Conservation (phyloP, 2,797 vertebrate species). For the Lophius americanus region DNA sequence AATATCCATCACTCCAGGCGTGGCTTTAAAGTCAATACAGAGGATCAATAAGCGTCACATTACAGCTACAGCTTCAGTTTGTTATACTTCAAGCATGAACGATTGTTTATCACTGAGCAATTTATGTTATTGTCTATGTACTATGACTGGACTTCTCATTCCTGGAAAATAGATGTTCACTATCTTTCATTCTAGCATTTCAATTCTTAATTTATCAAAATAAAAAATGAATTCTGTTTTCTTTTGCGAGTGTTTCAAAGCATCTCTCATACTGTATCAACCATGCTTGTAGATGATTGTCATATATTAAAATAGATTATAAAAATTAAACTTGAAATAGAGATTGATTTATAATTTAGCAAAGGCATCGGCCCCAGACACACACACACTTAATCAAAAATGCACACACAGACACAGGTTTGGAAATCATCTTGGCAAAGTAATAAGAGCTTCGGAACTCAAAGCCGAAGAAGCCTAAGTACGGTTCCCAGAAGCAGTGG, state of each 20-base stretch:
- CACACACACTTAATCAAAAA: neutral
- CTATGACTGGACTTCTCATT: neutral
- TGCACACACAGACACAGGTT: neutral
- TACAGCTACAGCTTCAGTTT: slow-evolving; percentile 24
- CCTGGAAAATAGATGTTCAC: too few species aligned
- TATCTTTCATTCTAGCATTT: too few species aligned
- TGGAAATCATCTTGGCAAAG: neutral
- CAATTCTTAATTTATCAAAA: too few species aligned
- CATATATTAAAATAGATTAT: too few species aligned
- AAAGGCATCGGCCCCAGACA: neutral
- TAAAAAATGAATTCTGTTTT: too few species aligned
- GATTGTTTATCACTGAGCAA: neutral
- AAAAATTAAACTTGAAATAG: too few species aligned
- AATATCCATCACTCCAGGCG: slow-evolving; percentile 53
- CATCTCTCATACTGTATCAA: too few species aligned
- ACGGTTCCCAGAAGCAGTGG: slow-evolving; percentile 14
- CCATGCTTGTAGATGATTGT: too few species aligned
- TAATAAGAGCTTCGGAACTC: slow-evolving; percentile 1
- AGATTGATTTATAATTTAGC: too few species aligned
- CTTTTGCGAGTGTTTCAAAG: too few species aligned
- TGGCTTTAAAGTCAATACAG: slow-evolving; percentile 52
- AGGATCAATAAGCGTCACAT: slow-evolving; percentile 55
- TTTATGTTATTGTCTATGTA: neutral
- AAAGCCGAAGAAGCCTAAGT: slow-evolving; percentile 11
- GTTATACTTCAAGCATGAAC: slow-evolving; percentile 1